Base-by-base conservation (phyloP, 2,797 vertebrate species). In the Catamblyrhynchus diadema region DNA sequence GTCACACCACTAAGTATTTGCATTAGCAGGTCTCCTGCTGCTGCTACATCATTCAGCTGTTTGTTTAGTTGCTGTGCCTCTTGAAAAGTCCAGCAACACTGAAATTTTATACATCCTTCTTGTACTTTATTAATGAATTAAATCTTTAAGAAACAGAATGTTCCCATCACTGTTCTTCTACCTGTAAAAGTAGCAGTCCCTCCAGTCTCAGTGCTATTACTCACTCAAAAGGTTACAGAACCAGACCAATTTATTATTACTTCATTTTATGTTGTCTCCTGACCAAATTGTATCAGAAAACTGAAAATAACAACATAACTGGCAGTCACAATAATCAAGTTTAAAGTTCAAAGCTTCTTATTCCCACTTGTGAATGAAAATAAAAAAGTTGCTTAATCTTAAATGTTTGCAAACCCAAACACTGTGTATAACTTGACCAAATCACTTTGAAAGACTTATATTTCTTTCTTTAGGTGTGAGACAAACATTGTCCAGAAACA, bases 1-100 rank as follows among this genome's bases (percentile, higher is more conserved):
- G 97, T 97, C 97, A 97, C 87, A 96, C 88, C 78, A 93, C 82
- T 96, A 94, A 93, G 96, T 98, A 97, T 98, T 98, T 97, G 96
- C 93, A 96, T 96, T 97, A 97, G 94, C 91, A 91, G 94, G 91
- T 93, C 91, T 85, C 98, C 97, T 81, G 96, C 96, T 97, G 98
- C 78, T 97, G 74, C 83, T 83, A 77, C 92, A 93, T 91, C 81
- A 19, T 90, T 97, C 94, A 94, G 77, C 80, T 96, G 97, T 98
- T 98, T 98, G 91, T 97, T 96, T 95, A 96, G 94, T 96, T 94
- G 81, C 92, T 93, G 80, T 83, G 82, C 53, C 95, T 95, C 83
- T 64, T 91, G 92, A 94, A 94, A 97, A 97, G 94, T 93, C 77
- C 96, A 83, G 69, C 72, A 88, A 79, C 20, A 39, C 30, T 85